These are phyloP conservation scores for Serripes groenlandicus DNA, from an alignment of 2,888 invertebrate species.

Conservation along the genomic window DNA sequence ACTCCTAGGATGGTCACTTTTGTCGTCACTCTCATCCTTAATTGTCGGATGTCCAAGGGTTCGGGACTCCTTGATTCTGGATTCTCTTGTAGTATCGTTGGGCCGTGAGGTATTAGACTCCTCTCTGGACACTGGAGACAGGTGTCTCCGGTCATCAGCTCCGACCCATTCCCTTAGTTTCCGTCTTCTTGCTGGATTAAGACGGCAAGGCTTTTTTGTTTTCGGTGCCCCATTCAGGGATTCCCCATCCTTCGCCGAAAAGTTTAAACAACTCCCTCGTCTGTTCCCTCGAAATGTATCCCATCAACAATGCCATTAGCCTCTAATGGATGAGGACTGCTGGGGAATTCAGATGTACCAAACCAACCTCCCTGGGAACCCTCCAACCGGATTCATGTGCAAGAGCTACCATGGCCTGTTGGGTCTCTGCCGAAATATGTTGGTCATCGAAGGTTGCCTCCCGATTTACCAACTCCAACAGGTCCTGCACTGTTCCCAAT, in stretches of 20 bases:
- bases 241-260: conserved; percentile 10
- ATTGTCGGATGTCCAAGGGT: too few species aligned
- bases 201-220: neutral
- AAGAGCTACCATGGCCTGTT: conserved; percentile 3
- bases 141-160: too few species aligned
- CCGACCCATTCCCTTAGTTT: too few species aligned
- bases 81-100: too few species aligned
- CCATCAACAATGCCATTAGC: conserved; percentile 9
- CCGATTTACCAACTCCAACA: conserved; percentile 6
- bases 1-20: too few species aligned
- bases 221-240: neutral
- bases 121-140: too few species aligned
- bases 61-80: too few species aligned
- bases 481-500: neutral
- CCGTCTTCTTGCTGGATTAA: conserved; percentile 1
- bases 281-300: neutral
- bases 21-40: too few species aligned
- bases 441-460: neutral
- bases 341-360: conserved; percentile 27
- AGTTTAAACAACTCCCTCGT: conserved; percentile 8
- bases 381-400: neutral
- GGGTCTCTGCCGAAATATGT: neutral
- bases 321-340: conserved; percentile 31
- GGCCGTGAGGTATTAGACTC: too few species aligned
- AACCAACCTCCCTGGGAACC: neutral